These are phyloP conservation scores for Lycocorax pyrrhopterus DNA, from an alignment of 2,113 vertebrate genomes.

Conservation along the genomic window DNA sequence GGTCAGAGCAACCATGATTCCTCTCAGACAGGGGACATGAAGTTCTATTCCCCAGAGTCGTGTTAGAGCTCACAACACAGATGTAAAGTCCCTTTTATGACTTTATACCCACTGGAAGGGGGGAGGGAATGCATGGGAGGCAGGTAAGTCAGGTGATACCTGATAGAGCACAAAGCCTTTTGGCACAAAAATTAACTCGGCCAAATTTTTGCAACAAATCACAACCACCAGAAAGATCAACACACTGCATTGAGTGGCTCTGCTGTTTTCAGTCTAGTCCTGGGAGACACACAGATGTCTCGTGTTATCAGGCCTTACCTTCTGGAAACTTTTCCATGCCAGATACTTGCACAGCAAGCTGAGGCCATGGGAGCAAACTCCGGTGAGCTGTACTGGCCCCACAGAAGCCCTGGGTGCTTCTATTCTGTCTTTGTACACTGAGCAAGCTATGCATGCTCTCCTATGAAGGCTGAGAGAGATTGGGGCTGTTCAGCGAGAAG, in stretches of 20 bases:
- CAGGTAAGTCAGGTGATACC: neutral
- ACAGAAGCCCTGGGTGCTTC: neutral
- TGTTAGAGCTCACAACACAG: neutral
- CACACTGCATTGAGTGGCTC: neutral
- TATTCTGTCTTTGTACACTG: neutral
- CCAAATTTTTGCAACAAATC: neutral
- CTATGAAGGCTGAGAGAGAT: neutral
- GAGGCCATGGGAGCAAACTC: neutral
- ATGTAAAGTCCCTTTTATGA: neutral
- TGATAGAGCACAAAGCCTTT: neutral
- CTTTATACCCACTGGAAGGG: neutral
- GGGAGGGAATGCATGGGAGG: neutral
- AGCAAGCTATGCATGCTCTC: neutral
- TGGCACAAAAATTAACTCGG: neutral
- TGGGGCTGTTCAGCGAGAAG: neutral
- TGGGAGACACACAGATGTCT: neutral
- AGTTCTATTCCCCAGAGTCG: accelerated
- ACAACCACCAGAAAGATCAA: neutral
- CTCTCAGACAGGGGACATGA: neutral
- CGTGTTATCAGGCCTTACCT: neutral
- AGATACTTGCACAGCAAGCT: neutral
- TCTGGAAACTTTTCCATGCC: neutral
- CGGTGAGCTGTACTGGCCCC: neutral
- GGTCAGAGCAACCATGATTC: neutral
- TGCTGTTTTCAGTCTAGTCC: neutral